Percentiles rank a stretch among this genome's conserved stretches.
Conservation (phyloP, 2,797 vertebrate genomes). For the Masticophis lateralis region DNA sequence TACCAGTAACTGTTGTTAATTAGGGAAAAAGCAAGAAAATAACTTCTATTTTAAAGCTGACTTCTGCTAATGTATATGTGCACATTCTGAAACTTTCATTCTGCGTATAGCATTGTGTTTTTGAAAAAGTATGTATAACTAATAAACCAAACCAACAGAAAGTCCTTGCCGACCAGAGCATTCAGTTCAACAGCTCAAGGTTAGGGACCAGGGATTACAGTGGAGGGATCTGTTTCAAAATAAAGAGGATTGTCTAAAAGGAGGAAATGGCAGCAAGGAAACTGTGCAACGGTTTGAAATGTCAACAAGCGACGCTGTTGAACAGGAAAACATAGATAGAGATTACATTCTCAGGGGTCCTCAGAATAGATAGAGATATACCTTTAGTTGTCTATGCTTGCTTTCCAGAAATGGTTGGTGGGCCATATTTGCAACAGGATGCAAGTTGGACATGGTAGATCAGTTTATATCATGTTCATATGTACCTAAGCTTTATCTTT, state of each 20-base stretch:
- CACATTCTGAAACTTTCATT: background rate
- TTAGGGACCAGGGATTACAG: background rate
- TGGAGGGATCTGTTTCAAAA: background rate
- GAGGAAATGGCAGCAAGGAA: background rate
- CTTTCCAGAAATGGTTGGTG: background rate
- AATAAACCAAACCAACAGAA: background rate
- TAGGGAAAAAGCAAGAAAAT: background rate
- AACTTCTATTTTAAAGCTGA: background rate
- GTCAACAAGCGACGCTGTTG: background rate
- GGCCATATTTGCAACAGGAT: background rate
- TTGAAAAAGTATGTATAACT: background rate
- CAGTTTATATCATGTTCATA: background rate
- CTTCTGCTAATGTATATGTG: background rate
- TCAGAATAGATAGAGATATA: background rate
- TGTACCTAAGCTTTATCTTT: slow-evolving; percentile 15
- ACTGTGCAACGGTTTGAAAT: background rate
- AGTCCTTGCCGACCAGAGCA: background rate
- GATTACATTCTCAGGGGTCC: background rate
- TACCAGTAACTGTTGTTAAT: background rate
- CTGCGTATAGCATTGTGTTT: background rate
- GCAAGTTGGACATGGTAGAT: background rate
- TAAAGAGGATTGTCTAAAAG: background rate
- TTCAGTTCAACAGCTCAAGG: background rate
- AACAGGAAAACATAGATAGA: background rate
- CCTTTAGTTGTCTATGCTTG: background rate